Evolutionary conservation across 2,888 invertebrate species (phyloP).

Genomic region (Pycnomerus fuliginosus): DNA sequence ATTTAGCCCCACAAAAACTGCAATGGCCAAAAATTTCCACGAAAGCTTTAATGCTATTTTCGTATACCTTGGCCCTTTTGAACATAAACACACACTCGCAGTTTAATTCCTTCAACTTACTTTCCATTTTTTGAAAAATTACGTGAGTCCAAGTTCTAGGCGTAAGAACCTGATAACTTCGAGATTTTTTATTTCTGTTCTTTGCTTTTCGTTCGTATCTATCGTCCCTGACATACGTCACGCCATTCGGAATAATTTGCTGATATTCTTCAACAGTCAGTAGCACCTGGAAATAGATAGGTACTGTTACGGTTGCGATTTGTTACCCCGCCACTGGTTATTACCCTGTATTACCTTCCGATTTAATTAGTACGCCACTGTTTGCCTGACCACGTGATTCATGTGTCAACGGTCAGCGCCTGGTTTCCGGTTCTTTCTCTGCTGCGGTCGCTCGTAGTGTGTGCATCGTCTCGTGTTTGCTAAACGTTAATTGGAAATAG

Average conservation of each 20-base stretch:
- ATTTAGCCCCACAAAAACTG: slow-evolving; percentile 1
- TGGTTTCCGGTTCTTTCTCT: too few relatives aligned
- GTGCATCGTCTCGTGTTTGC: too few relatives aligned
- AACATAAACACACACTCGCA: slow-evolving; percentile 7
- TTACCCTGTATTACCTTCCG: too few relatives aligned
- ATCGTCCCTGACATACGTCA: background rate
- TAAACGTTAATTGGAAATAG: too few relatives aligned
- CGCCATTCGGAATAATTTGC: background rate
- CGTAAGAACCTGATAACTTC: background rate
- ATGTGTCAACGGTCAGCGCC: too few relatives aligned
- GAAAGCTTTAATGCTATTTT: background rate
- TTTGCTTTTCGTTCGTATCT: background rate
- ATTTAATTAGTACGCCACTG: too few relatives aligned
- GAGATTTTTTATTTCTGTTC: background rate
- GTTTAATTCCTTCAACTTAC: background rate
- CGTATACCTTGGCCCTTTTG: slow-evolving; percentile 4
- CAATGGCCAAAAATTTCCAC: background rate
- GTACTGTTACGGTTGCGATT: too few relatives aligned
- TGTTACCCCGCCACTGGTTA: too few relatives aligned
- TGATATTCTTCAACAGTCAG: slow-evolving; percentile 6
- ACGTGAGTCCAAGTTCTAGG: background rate
- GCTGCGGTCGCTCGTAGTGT: too few relatives aligned
- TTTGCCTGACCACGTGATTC: too few relatives aligned
- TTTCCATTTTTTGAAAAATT: background rate
- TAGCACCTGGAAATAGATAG: slow-evolving; percentile 1